phyloP scores from a whole-genome alignment of 2,113 vertebrate species.

The Thinocorus orbignyianus region DNA sequence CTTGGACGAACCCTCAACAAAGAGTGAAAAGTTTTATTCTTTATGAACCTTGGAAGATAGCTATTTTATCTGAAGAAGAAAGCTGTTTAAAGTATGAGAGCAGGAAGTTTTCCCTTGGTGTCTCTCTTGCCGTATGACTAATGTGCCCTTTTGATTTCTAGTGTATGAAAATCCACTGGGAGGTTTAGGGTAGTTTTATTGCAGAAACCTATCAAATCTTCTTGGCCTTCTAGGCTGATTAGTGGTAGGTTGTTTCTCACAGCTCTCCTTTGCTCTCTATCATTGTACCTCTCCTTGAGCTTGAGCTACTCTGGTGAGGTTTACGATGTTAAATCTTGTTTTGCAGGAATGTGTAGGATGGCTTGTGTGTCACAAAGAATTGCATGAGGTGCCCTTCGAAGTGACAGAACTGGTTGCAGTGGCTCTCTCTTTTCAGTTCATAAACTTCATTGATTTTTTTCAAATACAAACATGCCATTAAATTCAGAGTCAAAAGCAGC shows the following conservation, averaged over 20 bases:
- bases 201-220: conserved; percentile 29
- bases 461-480: not conserved
- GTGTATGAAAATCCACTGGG: conserved; percentile 46
- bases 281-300: not conserved
- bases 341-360: not conserved
- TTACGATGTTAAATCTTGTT: not conserved
- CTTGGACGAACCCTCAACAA: conserved; percentile 8
- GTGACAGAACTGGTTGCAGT: not conserved
- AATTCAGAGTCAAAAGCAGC: not conserved
- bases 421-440: conserved; percentile 21
- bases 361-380: not conserved
- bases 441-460: conserved; percentile 8
- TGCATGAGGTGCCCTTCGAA: not conserved
- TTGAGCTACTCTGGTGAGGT: not conserved
- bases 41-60: conserved; percentile 16
- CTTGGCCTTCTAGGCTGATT: conserved; percentile 44
- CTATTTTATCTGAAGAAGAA: conserved; percentile 48
- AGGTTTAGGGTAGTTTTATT: conserved; percentile 32
- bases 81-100: conserved; percentile 4
- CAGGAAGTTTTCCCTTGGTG: not conserved
- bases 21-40: conserved; percentile 23
- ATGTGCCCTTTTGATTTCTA: conserved; percentile 54
- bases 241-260: conserved; percentile 7
- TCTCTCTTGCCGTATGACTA: conserved; percentile 20
- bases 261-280: not conserved